These are phyloP conservation scores for Grallaria varia DNA, from an alignment of 2,113 vertebrate genomes.

Conservation along the genomic window DNA sequence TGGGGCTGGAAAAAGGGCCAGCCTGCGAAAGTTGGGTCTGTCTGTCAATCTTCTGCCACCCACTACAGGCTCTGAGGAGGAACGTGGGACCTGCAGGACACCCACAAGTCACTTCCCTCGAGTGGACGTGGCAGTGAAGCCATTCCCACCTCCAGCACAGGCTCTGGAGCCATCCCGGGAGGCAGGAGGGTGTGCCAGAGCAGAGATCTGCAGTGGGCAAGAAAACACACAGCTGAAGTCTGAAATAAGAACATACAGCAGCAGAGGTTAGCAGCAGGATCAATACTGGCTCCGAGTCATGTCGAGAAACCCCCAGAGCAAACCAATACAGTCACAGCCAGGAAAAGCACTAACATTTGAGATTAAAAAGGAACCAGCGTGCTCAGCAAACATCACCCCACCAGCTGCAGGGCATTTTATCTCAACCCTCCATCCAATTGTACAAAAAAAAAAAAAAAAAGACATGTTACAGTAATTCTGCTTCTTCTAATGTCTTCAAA, in stretches of 20 bases:
- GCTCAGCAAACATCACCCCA: background rate
- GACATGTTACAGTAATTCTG: background rate
- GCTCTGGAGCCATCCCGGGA: background rate
- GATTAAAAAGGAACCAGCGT: background rate
- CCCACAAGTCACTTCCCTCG: background rate
- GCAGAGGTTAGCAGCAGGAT: background rate
- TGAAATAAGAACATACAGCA: background rate
- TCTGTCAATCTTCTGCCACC: background rate
- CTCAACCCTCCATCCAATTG: background rate
- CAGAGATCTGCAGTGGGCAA: background rate
- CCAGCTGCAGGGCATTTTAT: background rate
- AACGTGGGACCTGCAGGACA: background rate
- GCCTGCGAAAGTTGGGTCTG: background rate
- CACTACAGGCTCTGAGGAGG: background rate
- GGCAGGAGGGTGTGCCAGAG: background rate
- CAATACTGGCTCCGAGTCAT: background rate
- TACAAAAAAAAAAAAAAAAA: background rate
- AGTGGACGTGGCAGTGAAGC: background rate
- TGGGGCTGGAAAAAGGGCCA: background rate
- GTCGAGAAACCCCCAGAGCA: background rate
- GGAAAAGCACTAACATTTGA: background rate
- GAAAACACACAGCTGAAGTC: background rate
- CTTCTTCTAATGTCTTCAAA: background rate
- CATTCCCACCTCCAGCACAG: background rate
- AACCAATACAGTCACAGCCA: background rate